A percentile compares a stretch with the other conserved stretches of the same genome.
Conservation (phyloP, 30 jellyfish, hydroid and myxozoan genomes). For the Hydractinia echinata region DNA sequence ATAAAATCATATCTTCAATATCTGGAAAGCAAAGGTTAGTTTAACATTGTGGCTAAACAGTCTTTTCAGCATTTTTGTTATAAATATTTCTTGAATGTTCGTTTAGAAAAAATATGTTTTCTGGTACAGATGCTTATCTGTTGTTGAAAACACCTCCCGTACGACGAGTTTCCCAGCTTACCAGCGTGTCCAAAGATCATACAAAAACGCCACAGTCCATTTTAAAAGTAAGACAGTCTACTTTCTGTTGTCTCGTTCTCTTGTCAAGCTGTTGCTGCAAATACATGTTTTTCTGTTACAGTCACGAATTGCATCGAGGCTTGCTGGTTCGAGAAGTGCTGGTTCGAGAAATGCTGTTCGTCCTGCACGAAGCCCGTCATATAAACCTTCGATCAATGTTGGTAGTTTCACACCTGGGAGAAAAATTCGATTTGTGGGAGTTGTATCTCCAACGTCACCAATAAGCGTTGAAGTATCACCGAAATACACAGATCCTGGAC, state of each 20-base stretch:
- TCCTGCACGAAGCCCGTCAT: neutral
- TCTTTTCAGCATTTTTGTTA: neutral
- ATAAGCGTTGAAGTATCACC: no score
- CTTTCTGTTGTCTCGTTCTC: neutral
- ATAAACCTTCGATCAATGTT: no score
- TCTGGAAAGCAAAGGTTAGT: no score
- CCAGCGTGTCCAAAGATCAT: neutral
- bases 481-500: no score
- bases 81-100: neutral
- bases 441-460: conserved; percentile 16
- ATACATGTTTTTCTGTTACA: neutral
- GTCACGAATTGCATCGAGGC: conserved; percentile 12
- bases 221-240: conserved; percentile 21
- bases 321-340: neutral
- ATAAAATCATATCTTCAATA: no score
- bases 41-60: no score
- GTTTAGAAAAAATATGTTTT: conserved; percentile 20
- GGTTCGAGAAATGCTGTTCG: neutral
- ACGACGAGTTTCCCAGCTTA: neutral
- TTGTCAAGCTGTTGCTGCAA: neutral
- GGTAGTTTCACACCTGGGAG: conserved; percentile 14
- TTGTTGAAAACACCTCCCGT: conserved; percentile 39
- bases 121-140: conserved; percentile 34
- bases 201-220: conserved; percentile 40
- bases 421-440: conserved; percentile 29